Percentiles rank a stretch among this genome's conserved stretches.
These are phyloP conservation scores for Agrotis clavis DNA, from an alignment of 2,888 invertebrate species.

Conservation along the genomic window DNA sequence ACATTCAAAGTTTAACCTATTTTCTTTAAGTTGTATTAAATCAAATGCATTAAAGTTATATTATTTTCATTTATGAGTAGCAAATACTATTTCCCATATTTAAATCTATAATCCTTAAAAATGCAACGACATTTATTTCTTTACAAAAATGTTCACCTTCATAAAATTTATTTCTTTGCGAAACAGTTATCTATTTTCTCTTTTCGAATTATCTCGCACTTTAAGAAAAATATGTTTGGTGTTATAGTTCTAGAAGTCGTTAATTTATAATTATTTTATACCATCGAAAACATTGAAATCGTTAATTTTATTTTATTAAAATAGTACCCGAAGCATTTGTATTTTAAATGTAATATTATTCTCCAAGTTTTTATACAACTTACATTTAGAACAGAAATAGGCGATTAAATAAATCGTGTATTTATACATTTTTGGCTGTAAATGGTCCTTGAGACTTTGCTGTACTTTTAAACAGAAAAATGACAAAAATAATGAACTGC, in stretches of 20 bases:
- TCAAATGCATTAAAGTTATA: slow-evolving; percentile 48
- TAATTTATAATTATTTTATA: slow-evolving; percentile 57
- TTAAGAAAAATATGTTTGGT: slow-evolving; percentile 66
- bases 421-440: slow-evolving; percentile 63
- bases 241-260: slow-evolving; percentile 52
- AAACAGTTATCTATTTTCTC: slow-evolving; percentile 46
- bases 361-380: slow-evolving; percentile 52
- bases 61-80: slow-evolving; percentile 50
- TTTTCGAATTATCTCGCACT: slow-evolving; percentile 41
- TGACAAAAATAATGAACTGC: slow-evolving; percentile 12
- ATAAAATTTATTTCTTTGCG: slow-evolving; percentile 48
- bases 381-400: slow-evolving; percentile 59
- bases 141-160: slow-evolving; percentile 47
- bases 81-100: slow-evolving; percentile 49
- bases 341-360: slow-evolving; percentile 44
- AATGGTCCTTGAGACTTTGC: slow-evolving; percentile 49
- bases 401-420: slow-evolving; percentile 48
- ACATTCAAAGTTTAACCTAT: slow-evolving; percentile 59
- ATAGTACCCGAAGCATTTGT: slow-evolving; percentile 63
- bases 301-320: slow-evolving; percentile 60
- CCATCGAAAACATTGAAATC: slow-evolving; percentile 57
- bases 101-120: slow-evolving; percentile 55
- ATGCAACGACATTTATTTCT: slow-evolving; percentile 54
- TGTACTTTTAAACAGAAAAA: slow-evolving; percentile 40
- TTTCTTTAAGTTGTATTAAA: slow-evolving; percentile 63